phyloP scores from a whole-genome alignment of 2,888 invertebrate genomes.

The Cancer borealis region DNA sequence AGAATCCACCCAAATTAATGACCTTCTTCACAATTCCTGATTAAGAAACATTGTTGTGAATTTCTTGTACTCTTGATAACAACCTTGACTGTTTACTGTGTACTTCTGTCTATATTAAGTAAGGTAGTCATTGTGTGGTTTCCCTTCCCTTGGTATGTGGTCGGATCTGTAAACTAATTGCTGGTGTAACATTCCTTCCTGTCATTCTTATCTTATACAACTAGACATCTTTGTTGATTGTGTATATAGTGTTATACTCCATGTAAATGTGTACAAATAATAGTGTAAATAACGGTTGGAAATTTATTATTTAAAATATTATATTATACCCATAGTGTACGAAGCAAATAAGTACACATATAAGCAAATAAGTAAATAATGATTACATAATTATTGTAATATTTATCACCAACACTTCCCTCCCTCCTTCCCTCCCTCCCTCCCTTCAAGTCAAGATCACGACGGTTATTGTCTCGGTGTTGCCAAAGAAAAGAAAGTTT shows the following conservation, averaged over 20 bases:
- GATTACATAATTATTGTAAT: not conserved
- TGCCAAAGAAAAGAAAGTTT: not conserved
- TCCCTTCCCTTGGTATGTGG: not conserved
- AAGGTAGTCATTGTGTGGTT: too few species aligned
- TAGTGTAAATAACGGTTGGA: constrained; percentile 58
- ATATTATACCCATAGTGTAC: constrained; percentile 39
- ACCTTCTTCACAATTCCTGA: too few species aligned
- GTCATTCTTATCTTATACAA: not conserved
- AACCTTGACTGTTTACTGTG: too few species aligned
- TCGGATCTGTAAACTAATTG: not conserved
- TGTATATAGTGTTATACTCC: constrained; percentile 58
- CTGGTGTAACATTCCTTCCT: not conserved
- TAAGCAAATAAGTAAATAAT: not conserved
- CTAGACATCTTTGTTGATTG: constrained; percentile 34
- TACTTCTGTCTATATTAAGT: too few species aligned
- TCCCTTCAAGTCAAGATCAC: not conserved
- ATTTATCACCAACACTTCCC: not conserved
- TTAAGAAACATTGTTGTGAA: too few species aligned
- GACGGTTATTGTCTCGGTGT: not conserved
- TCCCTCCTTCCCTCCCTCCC: too few species aligned
- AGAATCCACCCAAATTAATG: too few species aligned
- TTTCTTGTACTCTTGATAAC: too few species aligned
- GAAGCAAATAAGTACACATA: constrained; percentile 1
- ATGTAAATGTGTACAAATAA: constrained; percentile 44
- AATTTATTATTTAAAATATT: constrained; percentile 16